Conservation (phyloP, 2,888 invertebrate species). For the Agrochola circellaris region DNA sequence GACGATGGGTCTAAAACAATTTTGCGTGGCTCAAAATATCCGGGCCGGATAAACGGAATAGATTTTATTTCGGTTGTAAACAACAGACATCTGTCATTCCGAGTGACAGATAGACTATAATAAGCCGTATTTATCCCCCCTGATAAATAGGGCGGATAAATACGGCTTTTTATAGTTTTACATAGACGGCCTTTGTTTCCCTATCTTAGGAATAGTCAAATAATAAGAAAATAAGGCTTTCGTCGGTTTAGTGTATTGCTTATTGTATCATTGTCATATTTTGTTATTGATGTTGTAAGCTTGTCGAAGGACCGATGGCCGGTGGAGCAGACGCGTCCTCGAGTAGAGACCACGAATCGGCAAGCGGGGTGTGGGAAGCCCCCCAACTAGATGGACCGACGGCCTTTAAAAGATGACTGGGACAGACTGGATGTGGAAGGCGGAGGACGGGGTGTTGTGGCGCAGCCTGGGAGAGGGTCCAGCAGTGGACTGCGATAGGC, state of each 20-base stretch:
- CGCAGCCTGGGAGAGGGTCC: no score
- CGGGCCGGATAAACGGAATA: background rate
- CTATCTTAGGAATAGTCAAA: background rate
- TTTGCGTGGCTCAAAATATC: background rate
- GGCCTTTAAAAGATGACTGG: no score
- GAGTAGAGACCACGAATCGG: no score
- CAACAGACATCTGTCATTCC: constrained; percentile 38
- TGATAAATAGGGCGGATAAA: background rate
- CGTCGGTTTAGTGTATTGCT: background rate
- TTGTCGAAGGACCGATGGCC: no score
- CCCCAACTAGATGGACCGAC: no score
- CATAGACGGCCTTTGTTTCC: background rate
- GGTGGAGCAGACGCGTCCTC: no score
- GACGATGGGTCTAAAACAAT: background rate
- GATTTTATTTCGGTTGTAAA: constrained; percentile 54
- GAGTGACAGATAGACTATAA: constrained; percentile 22
- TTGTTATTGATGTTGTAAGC: background rate
- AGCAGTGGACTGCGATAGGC: no score
- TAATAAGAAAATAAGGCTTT: background rate
- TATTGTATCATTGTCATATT: background rate
- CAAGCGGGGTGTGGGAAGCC: no score
- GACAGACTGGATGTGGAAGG: no score
- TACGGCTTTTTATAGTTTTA: constrained; percentile 32
- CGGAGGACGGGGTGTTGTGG: no score
- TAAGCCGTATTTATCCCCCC: no score